Evolutionary conservation across 2,797 vertebrate species (phyloP), one percentile per base, ranked within the genome.

Genomic region (Hafferia zeledoni): DNA sequence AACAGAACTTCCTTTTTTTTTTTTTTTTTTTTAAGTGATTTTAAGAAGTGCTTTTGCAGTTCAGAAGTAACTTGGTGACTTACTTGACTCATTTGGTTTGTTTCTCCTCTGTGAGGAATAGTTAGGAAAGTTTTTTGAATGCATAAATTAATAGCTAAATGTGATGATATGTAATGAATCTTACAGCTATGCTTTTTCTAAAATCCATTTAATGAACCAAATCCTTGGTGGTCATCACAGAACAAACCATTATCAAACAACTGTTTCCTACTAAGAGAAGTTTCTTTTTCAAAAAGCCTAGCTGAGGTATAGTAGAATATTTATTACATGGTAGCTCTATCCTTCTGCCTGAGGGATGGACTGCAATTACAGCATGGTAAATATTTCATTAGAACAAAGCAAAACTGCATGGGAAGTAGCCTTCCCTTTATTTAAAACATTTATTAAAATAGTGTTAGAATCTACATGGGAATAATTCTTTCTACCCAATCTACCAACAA

Each of bases 321-420:
- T 92, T 91, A 89, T 76, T 78, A 89, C 71, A 55, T 37, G n/a
- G 10, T 96, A 71, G 83, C 87, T 57, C 72, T 71, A 96, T 83
- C 70, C 76, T 92, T 64, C 77, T 88, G 93, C 97, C 96, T 96
- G 96, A 97, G 95, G 91, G 77, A 97, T 95, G 96, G 96, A 88
- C 94, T 50, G 76, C 95, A 97, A 96, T 97, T 97, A 97, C 86
- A 61, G 65, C 53, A 76, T 59, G 80, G 84, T 97, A 93, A 97
- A 97, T 96, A 97, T 97, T 97, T 97, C 95, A 96, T 96, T 94
- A 96, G 96, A 94, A 70, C 81, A 82, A 96, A 96, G 85, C 84
- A 89, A 89, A 96, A 94, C 80, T 95, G 92, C 95, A 93, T 89
- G 85, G 81, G 95, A 97, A 95, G 95, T 93, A 37, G 43, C 93